A percentile compares a stretch with the other conserved stretches of the same genome.
Evolutionary conservation across 2,888 invertebrate species (phyloP).

Genomic region (Chymomyza procnemis): DNA sequence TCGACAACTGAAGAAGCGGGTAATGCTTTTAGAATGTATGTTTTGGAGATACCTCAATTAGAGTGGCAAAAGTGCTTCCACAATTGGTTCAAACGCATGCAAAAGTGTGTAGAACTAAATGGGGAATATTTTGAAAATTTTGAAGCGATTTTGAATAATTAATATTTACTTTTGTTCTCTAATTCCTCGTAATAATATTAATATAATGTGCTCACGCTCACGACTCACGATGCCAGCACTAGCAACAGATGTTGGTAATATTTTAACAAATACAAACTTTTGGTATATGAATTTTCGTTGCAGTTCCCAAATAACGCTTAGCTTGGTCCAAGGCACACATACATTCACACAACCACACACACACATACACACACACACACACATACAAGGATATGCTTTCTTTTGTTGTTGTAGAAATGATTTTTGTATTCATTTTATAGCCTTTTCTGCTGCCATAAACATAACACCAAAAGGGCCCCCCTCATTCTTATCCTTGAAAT

Average conservation of each 20-base stretch:
- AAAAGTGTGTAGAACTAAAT: too few species aligned
- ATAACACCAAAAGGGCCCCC: slow-evolving; percentile 33
- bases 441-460: slow-evolving; percentile 65
- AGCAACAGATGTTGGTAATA: slow-evolving; percentile 42
- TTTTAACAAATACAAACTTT: slow-evolving; percentile 42
- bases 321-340: slow-evolving; percentile 38
- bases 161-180: too few species aligned
- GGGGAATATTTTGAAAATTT: too few species aligned
- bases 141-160: too few species aligned
- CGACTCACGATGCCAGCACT: slow-evolving; percentile 52
- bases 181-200: neutral
- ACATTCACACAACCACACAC: slow-evolving; percentile 27
- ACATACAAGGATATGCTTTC: slow-evolving; percentile 26
- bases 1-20: too few species aligned
- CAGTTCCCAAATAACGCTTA: slow-evolving; percentile 61
- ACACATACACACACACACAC: slow-evolving; percentile 32
- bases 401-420: slow-evolving; percentile 19
- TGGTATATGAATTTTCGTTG: slow-evolving; percentile 49
- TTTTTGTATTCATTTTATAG: slow-evolving; percentile 69
- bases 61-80: too few species aligned
- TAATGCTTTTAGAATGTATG: too few species aligned
- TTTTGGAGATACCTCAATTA: too few species aligned
- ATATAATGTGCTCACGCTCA: neutral
- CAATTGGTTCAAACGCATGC: too few species aligned
- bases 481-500: neutral